A percentile compares a stretch with the other conserved stretches of the same genome.
Evolutionary conservation across 2,888 invertebrate species (phyloP).

Genomic region (Thalpophila matura): DNA sequence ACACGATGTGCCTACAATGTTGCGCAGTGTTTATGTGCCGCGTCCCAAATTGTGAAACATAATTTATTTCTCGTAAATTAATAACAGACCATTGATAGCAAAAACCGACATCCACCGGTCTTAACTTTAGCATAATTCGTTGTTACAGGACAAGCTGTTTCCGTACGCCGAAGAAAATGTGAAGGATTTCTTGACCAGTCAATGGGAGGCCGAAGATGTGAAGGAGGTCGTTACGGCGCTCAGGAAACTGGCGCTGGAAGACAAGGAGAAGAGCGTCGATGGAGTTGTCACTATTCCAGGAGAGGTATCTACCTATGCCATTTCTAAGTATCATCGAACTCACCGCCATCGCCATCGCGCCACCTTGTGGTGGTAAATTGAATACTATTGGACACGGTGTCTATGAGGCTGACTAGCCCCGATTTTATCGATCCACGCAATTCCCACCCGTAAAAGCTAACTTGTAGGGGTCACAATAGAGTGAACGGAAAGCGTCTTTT

Average conservation of each 20-base stretch:
- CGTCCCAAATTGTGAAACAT: slow-evolving; percentile 28
- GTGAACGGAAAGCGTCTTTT: no score
- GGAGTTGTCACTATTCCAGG: slow-evolving; percentile 90
- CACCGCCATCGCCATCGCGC: no score
- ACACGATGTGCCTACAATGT: neutral
- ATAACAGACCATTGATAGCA: neutral
- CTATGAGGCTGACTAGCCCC: no score
- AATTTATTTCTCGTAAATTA: neutral
- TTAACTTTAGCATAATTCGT: neutral
- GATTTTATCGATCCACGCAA: no score
- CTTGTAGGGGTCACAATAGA: no score
- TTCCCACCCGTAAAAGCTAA: no score
- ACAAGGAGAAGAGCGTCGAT: slow-evolving; percentile 90
- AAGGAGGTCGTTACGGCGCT: slow-evolving; percentile 93
- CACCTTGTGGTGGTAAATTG: no score
- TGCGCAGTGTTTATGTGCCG: slow-evolving; percentile 7
- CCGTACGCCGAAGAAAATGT: slow-evolving; percentile 94
- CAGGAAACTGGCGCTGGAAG: slow-evolving; percentile 91
- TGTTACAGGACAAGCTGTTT: slow-evolving; percentile 93
- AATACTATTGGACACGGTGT: no score
- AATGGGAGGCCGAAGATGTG: slow-evolving; percentile 93
- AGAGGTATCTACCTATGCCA: slow-evolving; percentile 84
- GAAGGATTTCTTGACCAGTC: slow-evolving; percentile 92
- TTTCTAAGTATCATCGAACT: neutral
- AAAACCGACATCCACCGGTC: neutral